Conservation (phyloP, 2,797 vertebrate species). For the Euphonia xanthogaster region DNA sequence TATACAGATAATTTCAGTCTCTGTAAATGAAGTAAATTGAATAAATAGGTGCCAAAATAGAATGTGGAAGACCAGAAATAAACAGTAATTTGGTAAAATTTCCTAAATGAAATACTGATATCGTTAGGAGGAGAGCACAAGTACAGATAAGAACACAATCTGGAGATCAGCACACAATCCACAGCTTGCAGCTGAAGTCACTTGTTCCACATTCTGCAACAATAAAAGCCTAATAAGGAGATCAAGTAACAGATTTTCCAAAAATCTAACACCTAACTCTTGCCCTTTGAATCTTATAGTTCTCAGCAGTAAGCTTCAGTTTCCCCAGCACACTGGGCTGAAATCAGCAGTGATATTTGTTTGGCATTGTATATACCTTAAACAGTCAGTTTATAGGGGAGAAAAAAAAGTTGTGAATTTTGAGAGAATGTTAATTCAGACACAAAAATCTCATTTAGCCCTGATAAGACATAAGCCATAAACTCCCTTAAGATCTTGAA, state of each 20-base stretch:
- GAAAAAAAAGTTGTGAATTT: fast-evolving
- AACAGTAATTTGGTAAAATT: background rate
- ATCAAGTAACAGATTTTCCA: background rate
- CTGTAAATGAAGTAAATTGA: background rate
- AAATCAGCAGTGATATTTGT: background rate
- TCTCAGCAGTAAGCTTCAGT: background rate
- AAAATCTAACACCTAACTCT: background rate
- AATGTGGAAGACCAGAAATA: background rate
- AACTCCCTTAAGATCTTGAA: background rate
- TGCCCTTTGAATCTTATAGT: background rate
- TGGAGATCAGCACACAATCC: background rate
- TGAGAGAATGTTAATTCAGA: background rate
- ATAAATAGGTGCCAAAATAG: background rate
- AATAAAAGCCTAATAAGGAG: background rate
- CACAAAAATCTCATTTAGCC: background rate
- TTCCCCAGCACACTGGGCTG: background rate
- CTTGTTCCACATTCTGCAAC: background rate
- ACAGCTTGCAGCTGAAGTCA: background rate
- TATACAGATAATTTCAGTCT: background rate
- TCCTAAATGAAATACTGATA: background rate
- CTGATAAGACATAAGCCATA: background rate
- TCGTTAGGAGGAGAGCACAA: background rate
- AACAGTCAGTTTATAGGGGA: fast-evolving
- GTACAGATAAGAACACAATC: background rate
- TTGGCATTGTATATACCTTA: background rate